phyloP scores from a whole-genome alignment of 2,797 vertebrate species.

The Pteronotus mesoamericanus region DNA sequence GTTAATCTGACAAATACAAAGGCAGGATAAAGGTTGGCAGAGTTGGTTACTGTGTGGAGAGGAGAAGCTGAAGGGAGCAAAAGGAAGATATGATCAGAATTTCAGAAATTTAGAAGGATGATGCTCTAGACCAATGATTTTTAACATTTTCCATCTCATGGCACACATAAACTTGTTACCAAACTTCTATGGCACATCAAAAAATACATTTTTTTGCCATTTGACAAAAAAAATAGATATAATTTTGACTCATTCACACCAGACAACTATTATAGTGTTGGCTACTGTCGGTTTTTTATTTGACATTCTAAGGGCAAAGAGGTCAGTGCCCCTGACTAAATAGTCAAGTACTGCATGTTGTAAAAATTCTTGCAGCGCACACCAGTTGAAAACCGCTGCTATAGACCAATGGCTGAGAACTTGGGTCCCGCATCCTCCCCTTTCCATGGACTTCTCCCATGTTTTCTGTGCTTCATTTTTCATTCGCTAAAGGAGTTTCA shows the following conservation, averaged over 20 bases:
- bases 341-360: not conserved
- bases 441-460: no score
- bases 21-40: not conserved
- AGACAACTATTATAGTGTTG: not conserved
- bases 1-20: not conserved
- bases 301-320: not conserved
- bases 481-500: not conserved
- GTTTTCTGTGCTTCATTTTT: not conserved
- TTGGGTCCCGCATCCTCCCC: rapidly evolving
- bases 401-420: not conserved
- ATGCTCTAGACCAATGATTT: not conserved
- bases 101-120: not conserved
- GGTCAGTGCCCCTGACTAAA: not conserved
- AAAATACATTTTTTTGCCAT: not conserved
- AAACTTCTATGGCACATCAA: not conserved
- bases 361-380: not conserved
- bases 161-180: not conserved
- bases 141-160: not conserved
- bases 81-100: not conserved
- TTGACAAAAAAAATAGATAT: not conserved
- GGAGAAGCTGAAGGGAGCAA: not conserved
- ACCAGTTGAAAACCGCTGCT: not conserved
- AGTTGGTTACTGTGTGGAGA: not conserved
- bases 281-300: not conserved
- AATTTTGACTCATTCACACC: not conserved